Conservation (phyloP, 2,113 vertebrate species). For the Eidolon helvum region DNA sequence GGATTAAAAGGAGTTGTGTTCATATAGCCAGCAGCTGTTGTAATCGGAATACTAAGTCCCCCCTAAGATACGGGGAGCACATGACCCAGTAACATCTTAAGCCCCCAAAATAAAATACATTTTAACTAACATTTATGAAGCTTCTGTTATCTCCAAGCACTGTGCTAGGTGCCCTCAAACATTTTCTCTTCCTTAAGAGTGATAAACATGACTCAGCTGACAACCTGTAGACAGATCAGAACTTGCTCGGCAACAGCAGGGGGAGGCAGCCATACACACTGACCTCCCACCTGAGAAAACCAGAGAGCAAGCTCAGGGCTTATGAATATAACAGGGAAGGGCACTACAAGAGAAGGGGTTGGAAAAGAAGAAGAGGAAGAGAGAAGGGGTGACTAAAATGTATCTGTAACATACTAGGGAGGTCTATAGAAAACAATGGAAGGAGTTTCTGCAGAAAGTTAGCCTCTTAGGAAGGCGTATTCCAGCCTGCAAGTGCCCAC, state of each 20-base stretch:
- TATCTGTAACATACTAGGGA: background rate
- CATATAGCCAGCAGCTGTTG: background rate
- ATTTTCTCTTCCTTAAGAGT: background rate
- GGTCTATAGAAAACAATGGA: background rate
- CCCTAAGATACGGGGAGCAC: background rate
- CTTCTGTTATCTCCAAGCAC: background rate
- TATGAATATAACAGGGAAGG: background rate
- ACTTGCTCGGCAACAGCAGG: background rate
- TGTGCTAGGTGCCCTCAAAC: background rate
- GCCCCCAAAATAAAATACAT: background rate
- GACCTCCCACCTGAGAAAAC: background rate
- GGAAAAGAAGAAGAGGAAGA: background rate
- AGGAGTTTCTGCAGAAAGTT: background rate
- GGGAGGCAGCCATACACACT: background rate
- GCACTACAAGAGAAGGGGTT: background rate
- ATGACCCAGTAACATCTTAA: background rate
- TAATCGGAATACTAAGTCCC: background rate
- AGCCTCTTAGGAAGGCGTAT: accelerated
- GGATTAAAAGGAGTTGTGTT: background rate
- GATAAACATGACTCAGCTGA: background rate
- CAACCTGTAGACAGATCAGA: background rate
- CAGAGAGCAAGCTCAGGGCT: background rate
- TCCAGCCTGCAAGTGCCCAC: background rate
- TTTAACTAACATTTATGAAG: background rate
- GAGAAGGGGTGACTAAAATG: background rate